These are phyloP conservation scores for Philereme transversata DNA, from an alignment of 2,888 invertebrate genomes.

Conservation along the genomic window DNA sequence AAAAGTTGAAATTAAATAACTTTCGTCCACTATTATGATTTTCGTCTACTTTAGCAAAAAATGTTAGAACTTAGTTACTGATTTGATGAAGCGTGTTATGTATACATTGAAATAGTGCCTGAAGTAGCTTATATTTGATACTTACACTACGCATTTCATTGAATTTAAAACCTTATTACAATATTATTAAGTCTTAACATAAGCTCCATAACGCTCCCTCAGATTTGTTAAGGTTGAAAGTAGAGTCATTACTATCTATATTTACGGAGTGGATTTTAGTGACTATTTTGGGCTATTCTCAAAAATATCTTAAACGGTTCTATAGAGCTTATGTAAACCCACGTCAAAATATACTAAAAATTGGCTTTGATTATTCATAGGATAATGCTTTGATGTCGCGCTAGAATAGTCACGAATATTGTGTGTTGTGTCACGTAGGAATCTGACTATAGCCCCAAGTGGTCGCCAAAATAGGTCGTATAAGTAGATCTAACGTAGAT, in stretches of 20 bases:
- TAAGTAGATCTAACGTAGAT: conserved; percentile 2
- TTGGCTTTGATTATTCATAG: conserved; percentile 13
- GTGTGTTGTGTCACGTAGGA: background rate
- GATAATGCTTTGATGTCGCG: conserved; percentile 1
- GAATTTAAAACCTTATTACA: background rate
- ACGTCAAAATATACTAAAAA: conserved; percentile 11
- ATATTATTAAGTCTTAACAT: background rate
- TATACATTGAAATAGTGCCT: background rate
- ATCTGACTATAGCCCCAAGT: conserved; percentile 11
- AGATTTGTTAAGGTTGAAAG: conserved; percentile 1
- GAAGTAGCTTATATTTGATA: too few relatives aligned
- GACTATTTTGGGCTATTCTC: conserved; percentile 15
- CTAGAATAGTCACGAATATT: conserved; percentile 3
- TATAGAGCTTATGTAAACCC: conserved; percentile 6
- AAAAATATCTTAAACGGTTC: conserved; percentile 1
- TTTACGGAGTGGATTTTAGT: conserved; percentile 3
- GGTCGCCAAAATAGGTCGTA: conserved; percentile 3
- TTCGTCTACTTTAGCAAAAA: conserved; percentile 5
- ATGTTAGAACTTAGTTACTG: background rate
- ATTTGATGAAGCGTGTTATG: conserved; percentile 7
- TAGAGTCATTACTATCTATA: conserved; percentile 12
- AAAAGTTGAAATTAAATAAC: background rate
- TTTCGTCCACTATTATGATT: background rate
- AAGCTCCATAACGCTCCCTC: conserved; percentile 4
- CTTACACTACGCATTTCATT: too few relatives aligned